Conservation (phyloP, 2,888 invertebrate species). For the Perizoma flavofasciatum region DNA sequence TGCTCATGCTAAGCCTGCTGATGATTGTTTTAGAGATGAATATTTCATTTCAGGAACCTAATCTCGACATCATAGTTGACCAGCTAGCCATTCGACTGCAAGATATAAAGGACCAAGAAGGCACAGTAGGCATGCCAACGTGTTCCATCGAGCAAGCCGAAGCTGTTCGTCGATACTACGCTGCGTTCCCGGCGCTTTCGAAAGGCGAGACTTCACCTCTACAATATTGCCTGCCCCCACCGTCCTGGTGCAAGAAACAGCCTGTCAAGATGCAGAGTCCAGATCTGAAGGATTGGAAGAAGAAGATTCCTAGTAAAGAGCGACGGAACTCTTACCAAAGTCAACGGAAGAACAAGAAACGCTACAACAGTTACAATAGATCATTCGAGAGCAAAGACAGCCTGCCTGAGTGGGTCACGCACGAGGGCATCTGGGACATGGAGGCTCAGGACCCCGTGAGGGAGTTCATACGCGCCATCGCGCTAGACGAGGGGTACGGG, state of each 20-base stretch:
- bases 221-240: slow-evolving; percentile 75
- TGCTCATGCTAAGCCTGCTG: too few species aligned
- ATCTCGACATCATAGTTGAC: slow-evolving; percentile 92
- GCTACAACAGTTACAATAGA: slow-evolving; percentile 67
- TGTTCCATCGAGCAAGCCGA: slow-evolving; percentile 83
- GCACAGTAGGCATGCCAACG: slow-evolving; percentile 80
- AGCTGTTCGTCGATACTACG: slow-evolving; percentile 89
- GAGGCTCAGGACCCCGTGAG: slow-evolving; percentile 77
- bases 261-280: slow-evolving; percentile 68
- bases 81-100: slow-evolving; percentile 91
- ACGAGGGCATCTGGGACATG: slow-evolving; percentile 80
- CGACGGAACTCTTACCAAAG: slow-evolving; percentile 27
- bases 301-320: slow-evolving; percentile 68
- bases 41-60: slow-evolving; percentile 86
- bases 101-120: slow-evolving; percentile 84
- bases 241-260: slow-evolving; percentile 73
- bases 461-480: slow-evolving; percentile 76
- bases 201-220: slow-evolving; percentile 75
- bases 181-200: slow-evolving; percentile 89
- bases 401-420: slow-evolving; percentile 82
- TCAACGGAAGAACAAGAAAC: slow-evolving; percentile 28
- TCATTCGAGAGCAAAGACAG: slow-evolving; percentile 71
- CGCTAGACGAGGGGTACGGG: slow-evolving; percentile 79
- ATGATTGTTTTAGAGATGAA: slow-evolving; percentile 5
- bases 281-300: slow-evolving; percentile 72